A percentile compares a stretch with the other conserved stretches of the same genome.
Evolutionary conservation across 2,888 invertebrate genomes (phyloP).

Genomic region (Lypha dubia): DNA sequence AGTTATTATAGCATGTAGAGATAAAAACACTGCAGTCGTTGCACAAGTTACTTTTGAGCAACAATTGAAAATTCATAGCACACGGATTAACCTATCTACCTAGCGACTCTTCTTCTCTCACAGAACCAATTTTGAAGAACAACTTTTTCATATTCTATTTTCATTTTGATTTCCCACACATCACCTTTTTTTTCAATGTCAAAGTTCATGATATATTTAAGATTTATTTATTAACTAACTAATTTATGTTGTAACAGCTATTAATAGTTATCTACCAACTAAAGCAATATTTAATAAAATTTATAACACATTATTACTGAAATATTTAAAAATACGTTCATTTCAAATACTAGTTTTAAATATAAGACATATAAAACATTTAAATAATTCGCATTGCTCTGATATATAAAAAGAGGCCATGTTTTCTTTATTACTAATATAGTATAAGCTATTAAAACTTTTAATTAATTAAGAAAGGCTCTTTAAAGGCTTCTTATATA

Average conservation of each 20-base stretch:
- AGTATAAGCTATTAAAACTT: neutral
- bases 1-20: no score
- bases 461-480: slow-evolving; percentile 15
- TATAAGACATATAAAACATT: neutral
- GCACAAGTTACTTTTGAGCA: no score
- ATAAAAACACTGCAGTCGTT: no score
- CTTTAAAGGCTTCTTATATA: slow-evolving; percentile 16
- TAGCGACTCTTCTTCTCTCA: no score
- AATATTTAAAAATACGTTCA: slow-evolving; percentile 9
- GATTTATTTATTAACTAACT: slow-evolving; percentile 5
- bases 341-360: slow-evolving; percentile 4
- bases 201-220: slow-evolving; percentile 26
- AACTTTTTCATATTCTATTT: no score
- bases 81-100: no score
- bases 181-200: neutral
- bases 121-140: no score
- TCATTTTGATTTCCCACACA: neutral
- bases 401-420: neutral
- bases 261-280: neutral
- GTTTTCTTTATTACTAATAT: slow-evolving; percentile 21
- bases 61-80: no score
- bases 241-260: neutral
- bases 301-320: slow-evolving; percentile 16
- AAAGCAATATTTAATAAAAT: slow-evolving; percentile 34
- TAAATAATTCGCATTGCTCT: neutral